Evolutionary conservation across 2,113 vertebrate species (phyloP), one percentile per base, ranked within the genome.

Genomic region (Columbina picui): DNA sequence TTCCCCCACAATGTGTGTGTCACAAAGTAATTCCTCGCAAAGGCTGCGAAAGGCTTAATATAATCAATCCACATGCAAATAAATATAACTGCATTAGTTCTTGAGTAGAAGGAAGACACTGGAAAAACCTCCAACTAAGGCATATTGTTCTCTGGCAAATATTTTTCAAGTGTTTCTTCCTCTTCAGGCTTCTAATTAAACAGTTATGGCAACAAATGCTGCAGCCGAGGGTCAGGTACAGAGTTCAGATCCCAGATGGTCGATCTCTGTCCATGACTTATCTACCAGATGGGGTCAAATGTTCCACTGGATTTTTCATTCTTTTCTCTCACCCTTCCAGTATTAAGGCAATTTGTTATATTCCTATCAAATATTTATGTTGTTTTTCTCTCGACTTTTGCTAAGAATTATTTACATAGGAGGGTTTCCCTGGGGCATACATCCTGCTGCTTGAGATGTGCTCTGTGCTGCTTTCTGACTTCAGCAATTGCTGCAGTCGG

Each of bases 341-440:
- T 79, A 82, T 79, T 92, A 69, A 89, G 71, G 91, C 93, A 91
- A 63, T 97, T 96, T 96, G 67, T 96, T 93, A 84, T 61, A 36
- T 60, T 89, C 53, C 91, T 96, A 98, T 98, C 92, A 95, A 97
- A 97, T 97, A 98, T 98, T 98, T 96, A 98, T 98, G 90, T 77
- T 69, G 22, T 26, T 74, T 77, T 75, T 47, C 43, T 93, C 23
- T 57, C 45, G 92, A 71, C 93, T 96, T 96, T 74, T 83, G 23
- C 52, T 57, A 7, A 84, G 91, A 75, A 59, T 77, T 17, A 27
- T 55, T 91, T 87, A 29, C 70, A 74, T 81, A 23, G 15, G 84
- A 78, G 47, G 30, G 34, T 75, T 81, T 55, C 34, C 88, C 71
- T 21, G 15, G 53, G 49, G 63, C 16, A 0, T 5, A 7, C 32